Evolutionary conservation across 2,888 invertebrate genomes (phyloP), one percentile per base, ranked within the genome.

Genomic region (Watsonalla cultraria): DNA sequence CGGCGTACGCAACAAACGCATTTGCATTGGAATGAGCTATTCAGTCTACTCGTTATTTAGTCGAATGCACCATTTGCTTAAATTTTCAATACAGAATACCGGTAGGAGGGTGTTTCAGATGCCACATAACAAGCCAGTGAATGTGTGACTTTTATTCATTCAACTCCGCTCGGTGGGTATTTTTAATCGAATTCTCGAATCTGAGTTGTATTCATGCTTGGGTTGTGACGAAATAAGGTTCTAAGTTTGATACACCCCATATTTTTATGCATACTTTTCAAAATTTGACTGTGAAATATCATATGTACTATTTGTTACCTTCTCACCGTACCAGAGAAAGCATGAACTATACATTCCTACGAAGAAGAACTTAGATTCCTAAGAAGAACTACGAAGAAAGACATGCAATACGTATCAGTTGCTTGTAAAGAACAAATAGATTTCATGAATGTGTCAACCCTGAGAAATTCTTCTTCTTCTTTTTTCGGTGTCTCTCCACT

Each of bases 1-100:
- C 52, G 35, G 54, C 53, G 57, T 60, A 67, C 64, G 62, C 63
- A 61, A 62, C 57, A 60, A 61, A 66, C 60, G 64, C 66, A 81
- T 82, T 80, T 77, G 73, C 78, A 83, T 80, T 60, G 68, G 70
- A 82, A 81, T 75, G 74, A 78, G 74, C 75, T 69, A 76, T 78
- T 75, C 64, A 64, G 62, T 61, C 64, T 67, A 72, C 70, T 76
- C 64, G 72, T 78, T 76, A 82, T 78, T 76, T 72, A 64, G 64
- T 60, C 63, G 59, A 72, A 74, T 76, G 75, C 69, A 70, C 78
- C 73, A 80, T 82, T 84, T 82, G 74, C 76, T 76, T 79, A 77
- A 82, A 80, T 77, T 78, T 74, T 68, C 79, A 74, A 82, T 81
- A 78, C 77, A 66, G 73, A 74, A 74, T 72, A 70, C 64, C 65